A percentile compares a stretch with the other conserved stretches of the same genome.
Evolutionary conservation across 2,797 vertebrate genomes (phyloP).

Genomic region (Pempheris klunzingeri): DNA sequence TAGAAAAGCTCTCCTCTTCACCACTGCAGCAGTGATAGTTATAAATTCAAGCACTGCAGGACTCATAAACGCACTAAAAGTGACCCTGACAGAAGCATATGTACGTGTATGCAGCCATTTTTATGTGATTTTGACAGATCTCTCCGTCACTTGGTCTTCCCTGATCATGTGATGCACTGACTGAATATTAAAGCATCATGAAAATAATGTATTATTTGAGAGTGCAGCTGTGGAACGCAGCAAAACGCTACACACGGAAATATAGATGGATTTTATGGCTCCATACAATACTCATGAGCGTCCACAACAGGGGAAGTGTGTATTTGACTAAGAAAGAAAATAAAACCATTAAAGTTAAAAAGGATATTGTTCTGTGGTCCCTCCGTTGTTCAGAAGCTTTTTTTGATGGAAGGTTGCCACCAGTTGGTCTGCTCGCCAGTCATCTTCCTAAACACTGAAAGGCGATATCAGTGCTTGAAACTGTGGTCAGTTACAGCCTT

Average conservation of each 20-base stretch:
- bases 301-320: conserved; percentile 18
- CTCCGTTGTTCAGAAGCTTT: conserved; percentile 50
- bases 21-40: conserved; percentile 10
- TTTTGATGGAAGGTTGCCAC: conserved; percentile 70
- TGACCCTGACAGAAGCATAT: conserved; percentile 9
- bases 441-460: conserved; percentile 76
- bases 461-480: conserved; percentile 72
- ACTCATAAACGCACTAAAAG: neutral
- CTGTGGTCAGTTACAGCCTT: conserved; percentile 80
- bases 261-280: conserved; percentile 64
- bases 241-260: conserved; percentile 19
- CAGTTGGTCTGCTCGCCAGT: conserved; percentile 49
- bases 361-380: conserved; percentile 47
- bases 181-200: conserved; percentile 69
- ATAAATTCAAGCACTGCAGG: conserved; percentile 17
- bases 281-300: conserved; percentile 66
- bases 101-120: neutral
- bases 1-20: conserved; percentile 27
- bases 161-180: conserved; percentile 46
- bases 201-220: conserved; percentile 61
- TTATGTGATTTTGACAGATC: conserved; percentile 6
- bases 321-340: conserved; percentile 45
- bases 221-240: conserved; percentile 53
- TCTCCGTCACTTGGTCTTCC: conserved; percentile 29
- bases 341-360: conserved; percentile 50